Percentiles rank a stretch among this genome's conserved stretches.
Evolutionary conservation across 2,888 invertebrate species (phyloP).

Genomic region (Beris morrisii): DNA sequence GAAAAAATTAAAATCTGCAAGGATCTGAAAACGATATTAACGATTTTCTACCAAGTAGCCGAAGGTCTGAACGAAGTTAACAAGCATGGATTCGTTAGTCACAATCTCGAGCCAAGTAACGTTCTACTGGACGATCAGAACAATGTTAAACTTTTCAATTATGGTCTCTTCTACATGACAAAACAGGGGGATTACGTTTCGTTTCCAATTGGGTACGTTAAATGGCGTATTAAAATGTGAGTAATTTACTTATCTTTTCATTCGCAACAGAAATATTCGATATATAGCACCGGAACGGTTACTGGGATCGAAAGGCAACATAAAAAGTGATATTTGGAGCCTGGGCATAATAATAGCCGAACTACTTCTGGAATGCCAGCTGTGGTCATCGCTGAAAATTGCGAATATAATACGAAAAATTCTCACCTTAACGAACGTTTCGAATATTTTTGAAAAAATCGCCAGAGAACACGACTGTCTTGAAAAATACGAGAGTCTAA

Average conservation of each 20-base stretch:
- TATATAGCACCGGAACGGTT: slow-evolving; percentile 84
- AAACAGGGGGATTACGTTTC: slow-evolving; percentile 81
- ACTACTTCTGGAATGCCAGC: slow-evolving; percentile 66
- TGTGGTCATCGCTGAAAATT: slow-evolving; percentile 76
- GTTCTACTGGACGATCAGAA: slow-evolving; percentile 73
- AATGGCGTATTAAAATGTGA: background rate
- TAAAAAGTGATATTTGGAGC: slow-evolving; percentile 91
- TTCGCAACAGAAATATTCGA: slow-evolving; percentile 65
- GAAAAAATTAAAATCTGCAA: slow-evolving; percentile 58
- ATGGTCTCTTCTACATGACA: slow-evolving; percentile 92
- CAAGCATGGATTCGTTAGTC: slow-evolving; percentile 70
- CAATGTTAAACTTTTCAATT: slow-evolving; percentile 84
- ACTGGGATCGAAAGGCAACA: slow-evolving; percentile 65
- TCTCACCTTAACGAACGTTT: slow-evolving; percentile 59
- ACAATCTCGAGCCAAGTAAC: slow-evolving; percentile 80
- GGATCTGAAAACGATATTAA: slow-evolving; percentile 60
- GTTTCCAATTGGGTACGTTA: slow-evolving; percentile 81
- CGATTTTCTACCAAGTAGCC: slow-evolving; percentile 73
- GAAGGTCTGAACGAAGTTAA: slow-evolving; percentile 75
- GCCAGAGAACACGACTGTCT: slow-evolving; percentile 75
- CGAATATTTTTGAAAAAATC: slow-evolving; percentile 67
- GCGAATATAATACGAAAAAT: slow-evolving; percentile 73
- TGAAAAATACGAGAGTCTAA: slow-evolving; percentile 45
- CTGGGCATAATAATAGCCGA: slow-evolving; percentile 89
- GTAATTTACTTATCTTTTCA: slow-evolving; percentile 28